These are phyloP conservation scores for Meandrina meandrites DNA, from an alignment of 92 coral and sea anemone species.

Conservation along the genomic window DNA sequence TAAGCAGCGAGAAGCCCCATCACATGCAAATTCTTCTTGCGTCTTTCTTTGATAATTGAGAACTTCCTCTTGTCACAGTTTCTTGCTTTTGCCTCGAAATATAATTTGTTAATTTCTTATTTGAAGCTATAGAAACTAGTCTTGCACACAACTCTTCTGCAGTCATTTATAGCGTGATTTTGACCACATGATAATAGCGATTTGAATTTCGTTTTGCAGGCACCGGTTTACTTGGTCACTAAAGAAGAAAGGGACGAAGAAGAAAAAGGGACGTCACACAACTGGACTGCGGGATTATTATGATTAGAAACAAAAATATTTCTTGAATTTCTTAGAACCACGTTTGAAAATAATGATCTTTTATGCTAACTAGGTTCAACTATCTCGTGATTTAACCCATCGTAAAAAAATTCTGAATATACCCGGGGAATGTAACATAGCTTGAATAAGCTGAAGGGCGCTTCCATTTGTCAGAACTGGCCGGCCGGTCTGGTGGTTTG, in stretches of 20 bases:
- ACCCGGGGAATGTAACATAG: background rate
- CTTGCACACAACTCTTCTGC: background rate
- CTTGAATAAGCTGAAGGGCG: too few species aligned
- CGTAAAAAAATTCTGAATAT: background rate
- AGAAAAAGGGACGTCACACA: background rate
- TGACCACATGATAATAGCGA: background rate
- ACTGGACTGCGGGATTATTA: background rate
- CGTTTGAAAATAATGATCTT: background rate
- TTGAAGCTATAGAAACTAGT: background rate
- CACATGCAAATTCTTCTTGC: background rate
- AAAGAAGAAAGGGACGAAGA: background rate
- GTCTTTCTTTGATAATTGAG: background rate
- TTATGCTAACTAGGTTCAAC: background rate
- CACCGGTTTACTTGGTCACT: constrained; percentile 37
- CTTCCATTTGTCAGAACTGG: too few species aligned
- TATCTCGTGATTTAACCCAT: background rate
- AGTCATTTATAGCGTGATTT: background rate
- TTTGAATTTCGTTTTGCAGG: constrained; percentile 4
- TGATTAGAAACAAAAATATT: background rate
- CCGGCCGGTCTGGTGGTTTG: too few species aligned
- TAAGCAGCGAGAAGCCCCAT: background rate
- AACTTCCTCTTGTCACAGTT: too few species aligned
- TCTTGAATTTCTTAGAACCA: background rate
- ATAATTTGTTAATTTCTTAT: too few species aligned
- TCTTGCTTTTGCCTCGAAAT: too few species aligned